These are phyloP conservation scores for Globodera rostochiensis DNA, from an alignment of 1,140 invertebrate genomes.

Conservation along the genomic window DNA sequence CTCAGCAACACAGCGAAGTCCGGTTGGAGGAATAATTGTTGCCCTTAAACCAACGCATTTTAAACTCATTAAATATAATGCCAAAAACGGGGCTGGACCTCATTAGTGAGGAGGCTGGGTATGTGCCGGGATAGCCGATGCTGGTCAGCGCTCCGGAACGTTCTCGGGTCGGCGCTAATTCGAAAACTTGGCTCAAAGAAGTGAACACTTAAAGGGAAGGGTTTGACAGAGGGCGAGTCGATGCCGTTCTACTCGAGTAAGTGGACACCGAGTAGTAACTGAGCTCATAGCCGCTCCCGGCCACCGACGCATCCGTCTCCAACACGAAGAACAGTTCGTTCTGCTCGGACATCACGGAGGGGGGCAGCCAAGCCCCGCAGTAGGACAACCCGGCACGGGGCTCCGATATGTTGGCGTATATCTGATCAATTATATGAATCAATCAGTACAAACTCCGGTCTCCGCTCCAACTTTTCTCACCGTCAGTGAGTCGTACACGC, in stretches of 20 bases:
- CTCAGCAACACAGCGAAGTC: conserved; percentile 41
- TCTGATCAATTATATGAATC: no score
- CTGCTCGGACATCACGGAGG: conserved; percentile 33
- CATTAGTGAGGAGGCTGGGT: conserved; percentile 40
- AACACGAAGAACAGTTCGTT: conserved; percentile 43
- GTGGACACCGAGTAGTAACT: conserved; percentile 45
- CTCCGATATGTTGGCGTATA: background rate
- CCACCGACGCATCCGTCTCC: conserved; percentile 45
- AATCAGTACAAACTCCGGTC: background rate
- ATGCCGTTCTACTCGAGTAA: conserved; percentile 17
- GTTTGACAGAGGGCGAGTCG: background rate
- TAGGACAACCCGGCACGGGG: conserved; percentile 52
- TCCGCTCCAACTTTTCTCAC: conserved; percentile 25
- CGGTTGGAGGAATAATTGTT: conserved; percentile 40
- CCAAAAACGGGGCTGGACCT: conserved; percentile 26
- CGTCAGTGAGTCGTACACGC: conserved; percentile 48
- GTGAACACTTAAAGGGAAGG: background rate
- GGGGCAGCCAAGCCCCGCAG: conserved; percentile 49
- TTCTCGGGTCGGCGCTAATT: conserved; percentile 52
- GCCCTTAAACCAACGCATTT: conserved; percentile 21
- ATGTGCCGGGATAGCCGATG: conserved; percentile 48
- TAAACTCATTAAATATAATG: no score
- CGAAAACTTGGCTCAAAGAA: conserved; percentile 31
- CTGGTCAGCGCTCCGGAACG: conserved; percentile 43
- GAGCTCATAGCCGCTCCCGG: conserved; percentile 44